These are phyloP conservation scores for Dryobota labecula DNA, from an alignment of 2,888 invertebrate species.

Conservation along the genomic window DNA sequence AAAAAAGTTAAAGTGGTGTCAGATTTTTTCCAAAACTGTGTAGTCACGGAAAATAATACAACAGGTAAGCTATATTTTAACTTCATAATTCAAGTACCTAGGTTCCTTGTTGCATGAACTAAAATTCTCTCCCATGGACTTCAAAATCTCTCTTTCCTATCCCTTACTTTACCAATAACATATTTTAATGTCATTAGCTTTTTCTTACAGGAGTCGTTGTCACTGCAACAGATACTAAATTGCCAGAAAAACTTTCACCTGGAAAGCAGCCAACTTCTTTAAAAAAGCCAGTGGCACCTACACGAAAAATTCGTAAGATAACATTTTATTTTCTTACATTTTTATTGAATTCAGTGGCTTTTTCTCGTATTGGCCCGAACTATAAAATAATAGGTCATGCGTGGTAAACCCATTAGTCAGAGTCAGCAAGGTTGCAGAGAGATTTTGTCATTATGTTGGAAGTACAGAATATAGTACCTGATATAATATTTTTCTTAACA, in stretches of 20 bases:
- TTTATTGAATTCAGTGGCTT: neutral
- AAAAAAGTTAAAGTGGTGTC: slow-evolving; percentile 33
- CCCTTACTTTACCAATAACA: neutral
- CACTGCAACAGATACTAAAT: neutral
- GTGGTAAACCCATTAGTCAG: neutral
- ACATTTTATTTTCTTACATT: neutral
- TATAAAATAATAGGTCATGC: neutral
- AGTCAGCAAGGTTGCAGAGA: neutral
- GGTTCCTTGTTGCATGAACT: too few species aligned
- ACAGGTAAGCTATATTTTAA: slow-evolving; percentile 33
- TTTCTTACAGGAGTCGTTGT: slow-evolving; percentile 19
- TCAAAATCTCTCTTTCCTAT: neutral
- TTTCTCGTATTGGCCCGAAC: neutral
- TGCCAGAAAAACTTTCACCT: neutral
- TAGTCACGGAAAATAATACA: slow-evolving; percentile 1
- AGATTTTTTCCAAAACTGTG: slow-evolving; percentile 21
- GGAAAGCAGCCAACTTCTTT: slow-evolving; percentile 4
- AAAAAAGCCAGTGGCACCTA: slow-evolving; percentile 2
- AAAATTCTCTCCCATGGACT: neutral
- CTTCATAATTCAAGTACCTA: neutral
- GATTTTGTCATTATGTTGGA: neutral
- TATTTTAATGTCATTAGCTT: neutral
- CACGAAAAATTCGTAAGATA: slow-evolving; percentile 20
- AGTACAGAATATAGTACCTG: neutral
- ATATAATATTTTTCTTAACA: slow-evolving; percentile 38